These are phyloP conservation scores for Sphyrna mokarran DNA, from an alignment of 2,113 vertebrate genomes.

Conservation along the genomic window DNA sequence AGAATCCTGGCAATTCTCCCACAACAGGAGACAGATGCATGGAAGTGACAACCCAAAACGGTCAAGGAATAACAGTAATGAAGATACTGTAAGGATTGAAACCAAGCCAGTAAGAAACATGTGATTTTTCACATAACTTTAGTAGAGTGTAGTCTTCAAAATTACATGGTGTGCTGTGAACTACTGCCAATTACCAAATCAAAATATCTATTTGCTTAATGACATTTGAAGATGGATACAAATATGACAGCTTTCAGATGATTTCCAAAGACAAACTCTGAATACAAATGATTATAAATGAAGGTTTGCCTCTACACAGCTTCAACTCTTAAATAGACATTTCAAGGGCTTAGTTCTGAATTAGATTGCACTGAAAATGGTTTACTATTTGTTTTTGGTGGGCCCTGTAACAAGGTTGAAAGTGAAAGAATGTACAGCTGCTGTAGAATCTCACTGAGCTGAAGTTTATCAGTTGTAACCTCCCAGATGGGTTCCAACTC, in stretches of 20 bases:
- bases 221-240: background rate
- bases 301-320: background rate
- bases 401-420: background rate
- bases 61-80: background rate
- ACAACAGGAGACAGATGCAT: background rate
- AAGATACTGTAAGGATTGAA: background rate
- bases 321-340: background rate
- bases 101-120: background rate
- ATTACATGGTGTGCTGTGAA: background rate
- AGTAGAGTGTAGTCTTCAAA: background rate
- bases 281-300: background rate
- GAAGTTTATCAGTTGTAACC: slow-evolving; percentile 20
- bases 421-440: slow-evolving; percentile 64
- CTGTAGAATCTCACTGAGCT: slow-evolving; percentile 41
- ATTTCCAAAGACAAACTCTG: background rate
- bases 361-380: background rate
- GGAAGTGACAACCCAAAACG: background rate
- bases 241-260: background rate
- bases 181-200: background rate
- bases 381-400: background rate
- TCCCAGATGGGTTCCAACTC: slow-evolving; percentile 17
- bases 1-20: background rate
- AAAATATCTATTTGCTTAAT: background rate
- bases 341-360: background rate
- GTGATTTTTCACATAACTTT: background rate